Conservation (phyloP, 1,140 invertebrate species). For the Euwallacea similis region DNA sequence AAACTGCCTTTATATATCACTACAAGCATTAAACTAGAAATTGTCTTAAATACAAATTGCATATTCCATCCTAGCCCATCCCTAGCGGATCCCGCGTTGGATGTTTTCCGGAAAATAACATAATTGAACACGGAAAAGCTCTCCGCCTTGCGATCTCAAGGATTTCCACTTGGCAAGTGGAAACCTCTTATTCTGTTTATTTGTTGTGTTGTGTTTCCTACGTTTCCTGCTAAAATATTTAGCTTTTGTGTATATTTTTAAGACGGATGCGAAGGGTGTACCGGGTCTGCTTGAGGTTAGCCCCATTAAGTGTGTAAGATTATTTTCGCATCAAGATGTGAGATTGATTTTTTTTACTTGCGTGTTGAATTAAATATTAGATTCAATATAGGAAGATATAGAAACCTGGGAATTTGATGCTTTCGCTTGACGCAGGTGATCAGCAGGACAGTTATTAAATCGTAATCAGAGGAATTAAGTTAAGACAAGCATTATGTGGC, state of each 20-base stretch:
- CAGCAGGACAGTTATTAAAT: too few relatives aligned
- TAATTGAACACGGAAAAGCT: slow-evolving; percentile 36
- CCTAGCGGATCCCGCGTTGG: neutral
- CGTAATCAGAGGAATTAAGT: too few relatives aligned
- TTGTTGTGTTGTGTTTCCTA: slow-evolving; percentile 33
- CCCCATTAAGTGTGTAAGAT: neutral
- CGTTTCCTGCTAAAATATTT: slow-evolving; percentile 30
- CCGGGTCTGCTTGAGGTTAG: too few relatives aligned
- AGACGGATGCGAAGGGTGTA: slow-evolving; percentile 1
- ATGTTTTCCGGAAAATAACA: slow-evolving; percentile 31
- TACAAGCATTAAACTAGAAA: too few relatives aligned
- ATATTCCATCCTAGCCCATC: too few relatives aligned
- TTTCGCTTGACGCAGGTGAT: too few relatives aligned
- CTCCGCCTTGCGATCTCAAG: slow-evolving; percentile 28
- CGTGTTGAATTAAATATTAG: neutral
- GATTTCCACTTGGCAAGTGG: slow-evolving; percentile 29
- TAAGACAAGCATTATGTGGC: too few relatives aligned
- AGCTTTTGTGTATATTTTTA: slow-evolving; percentile 8
- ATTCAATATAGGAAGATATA: too few relatives aligned
- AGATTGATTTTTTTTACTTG: neutral
- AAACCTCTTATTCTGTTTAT: slow-evolving; percentile 35
- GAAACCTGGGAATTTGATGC: too few relatives aligned
- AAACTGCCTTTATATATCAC: too few relatives aligned
- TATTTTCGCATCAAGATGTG: neutral
- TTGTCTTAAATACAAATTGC: too few relatives aligned